Evolutionary conservation across 2,113 vertebrate species (phyloP).

Genomic region (Bubo blakistoni): DNA sequence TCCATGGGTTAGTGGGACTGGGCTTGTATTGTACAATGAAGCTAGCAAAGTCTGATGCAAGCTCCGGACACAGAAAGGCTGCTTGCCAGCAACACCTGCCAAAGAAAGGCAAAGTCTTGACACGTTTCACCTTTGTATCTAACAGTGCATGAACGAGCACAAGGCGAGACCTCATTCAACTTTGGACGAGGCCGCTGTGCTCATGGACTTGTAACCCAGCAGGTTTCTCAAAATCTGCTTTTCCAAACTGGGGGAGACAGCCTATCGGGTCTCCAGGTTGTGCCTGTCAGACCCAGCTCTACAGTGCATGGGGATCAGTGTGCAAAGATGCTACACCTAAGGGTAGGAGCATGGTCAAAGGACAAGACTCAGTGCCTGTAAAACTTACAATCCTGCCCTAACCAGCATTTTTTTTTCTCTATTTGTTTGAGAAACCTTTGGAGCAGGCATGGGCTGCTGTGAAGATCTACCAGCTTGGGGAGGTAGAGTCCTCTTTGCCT

Average conservation of each 20-base stretch:
- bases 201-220: not conserved
- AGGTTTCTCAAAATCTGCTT: not conserved
- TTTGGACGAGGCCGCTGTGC: not conserved
- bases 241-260: not conserved
- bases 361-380: not conserved
- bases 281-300: not conserved
- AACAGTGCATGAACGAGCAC: rapidly evolving
- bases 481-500: not conserved
- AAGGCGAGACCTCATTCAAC: rapidly evolving
- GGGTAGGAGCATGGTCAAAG: not conserved
- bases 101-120: not conserved
- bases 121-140: not conserved
- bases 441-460: not conserved
- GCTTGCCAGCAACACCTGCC: not conserved
- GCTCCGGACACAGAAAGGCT: not conserved
- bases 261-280: not conserved
- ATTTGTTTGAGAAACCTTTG: not conserved
- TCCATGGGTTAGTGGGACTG: not conserved
- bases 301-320: rapidly evolving
- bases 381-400: not conserved
- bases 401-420: rapidly evolving
- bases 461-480: not conserved
- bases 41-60: not conserved
- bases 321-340: not conserved
- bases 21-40: rapidly evolving